These are phyloP conservation scores for Urocitellus parryii DNA, from an alignment of 2,113 vertebrate genomes.

Conservation along the genomic window DNA sequence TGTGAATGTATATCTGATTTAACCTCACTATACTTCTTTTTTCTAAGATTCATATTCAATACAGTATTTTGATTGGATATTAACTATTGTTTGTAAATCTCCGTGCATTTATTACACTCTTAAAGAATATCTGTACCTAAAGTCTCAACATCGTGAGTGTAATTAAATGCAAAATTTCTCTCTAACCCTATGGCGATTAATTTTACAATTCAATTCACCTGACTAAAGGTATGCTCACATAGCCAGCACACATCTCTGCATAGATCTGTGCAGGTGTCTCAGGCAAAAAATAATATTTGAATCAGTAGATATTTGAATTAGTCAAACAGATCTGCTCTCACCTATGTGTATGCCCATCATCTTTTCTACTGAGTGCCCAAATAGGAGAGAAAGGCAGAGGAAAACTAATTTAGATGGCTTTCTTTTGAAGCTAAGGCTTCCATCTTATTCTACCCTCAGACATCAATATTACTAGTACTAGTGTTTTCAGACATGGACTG, in stretches of 20 bases:
- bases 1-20: neutral
- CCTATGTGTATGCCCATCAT: neutral
- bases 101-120: neutral
- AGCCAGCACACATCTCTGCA: neutral
- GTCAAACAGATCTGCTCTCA: neutral
- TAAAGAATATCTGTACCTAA: neutral
- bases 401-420: neutral
- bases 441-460: neutral
- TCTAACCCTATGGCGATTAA: neutral
- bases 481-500: neutral
- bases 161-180: neutral
- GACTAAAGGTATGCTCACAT: neutral
- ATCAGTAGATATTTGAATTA: neutral
- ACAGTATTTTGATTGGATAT: neutral
- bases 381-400: neutral
- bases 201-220: neutral
- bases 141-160: neutral
- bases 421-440: neutral
- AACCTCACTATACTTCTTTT: neutral
- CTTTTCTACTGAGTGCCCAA: neutral
- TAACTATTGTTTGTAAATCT: neutral
- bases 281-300: neutral
- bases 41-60: neutral
- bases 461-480: neutral
- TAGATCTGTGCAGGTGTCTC: neutral